Conservation (phyloP, 2,888 invertebrate species). For the Syrista parreyssii region DNA sequence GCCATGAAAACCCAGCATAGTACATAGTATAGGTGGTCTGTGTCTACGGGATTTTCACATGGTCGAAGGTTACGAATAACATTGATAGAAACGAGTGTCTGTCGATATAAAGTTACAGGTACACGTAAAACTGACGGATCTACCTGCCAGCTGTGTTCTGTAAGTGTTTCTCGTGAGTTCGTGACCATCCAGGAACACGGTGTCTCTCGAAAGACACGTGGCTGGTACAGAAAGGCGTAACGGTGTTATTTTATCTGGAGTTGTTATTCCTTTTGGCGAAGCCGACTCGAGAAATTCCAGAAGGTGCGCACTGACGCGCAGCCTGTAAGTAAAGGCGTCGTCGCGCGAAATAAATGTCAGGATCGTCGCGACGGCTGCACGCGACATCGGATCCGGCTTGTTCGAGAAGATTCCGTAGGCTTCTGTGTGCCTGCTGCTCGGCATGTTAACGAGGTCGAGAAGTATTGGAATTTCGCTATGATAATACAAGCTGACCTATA, state of each 20-base stretch:
- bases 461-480: background rate
- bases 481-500: background rate
- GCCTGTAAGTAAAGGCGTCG: background rate
- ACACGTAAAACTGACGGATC: background rate
- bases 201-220: background rate
- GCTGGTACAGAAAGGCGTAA: background rate
- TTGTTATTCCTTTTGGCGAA: background rate
- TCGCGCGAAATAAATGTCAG: background rate
- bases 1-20: background rate
- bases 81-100: background rate
- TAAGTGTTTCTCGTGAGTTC: background rate
- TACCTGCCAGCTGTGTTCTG: too few species aligned
- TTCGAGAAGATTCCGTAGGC: background rate
- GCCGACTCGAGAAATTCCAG: background rate
- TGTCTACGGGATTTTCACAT: too few species aligned
- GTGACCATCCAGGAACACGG: background rate
- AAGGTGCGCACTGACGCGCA: background rate
- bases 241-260: background rate
- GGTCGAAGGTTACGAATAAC: background rate
- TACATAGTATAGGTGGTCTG: background rate
- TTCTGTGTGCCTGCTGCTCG: background rate
- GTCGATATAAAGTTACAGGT: too few species aligned
- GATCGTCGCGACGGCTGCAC: background rate
- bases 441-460: background rate
- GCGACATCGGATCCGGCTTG: background rate